Conservation (phyloP, 2,888 invertebrate species). For the Leucozona laternaria region DNA sequence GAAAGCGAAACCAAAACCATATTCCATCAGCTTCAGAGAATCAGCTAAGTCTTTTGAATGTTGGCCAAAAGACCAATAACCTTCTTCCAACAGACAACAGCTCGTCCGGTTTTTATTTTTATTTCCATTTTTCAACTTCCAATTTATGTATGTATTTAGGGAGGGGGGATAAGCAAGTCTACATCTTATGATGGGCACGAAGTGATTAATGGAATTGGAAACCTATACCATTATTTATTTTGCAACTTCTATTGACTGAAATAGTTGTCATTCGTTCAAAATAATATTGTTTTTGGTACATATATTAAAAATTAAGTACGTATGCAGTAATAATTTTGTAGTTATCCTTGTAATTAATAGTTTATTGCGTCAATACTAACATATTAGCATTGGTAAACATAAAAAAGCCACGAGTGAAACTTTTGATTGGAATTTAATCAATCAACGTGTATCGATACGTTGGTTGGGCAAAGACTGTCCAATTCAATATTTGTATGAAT, state of each 20-base stretch:
- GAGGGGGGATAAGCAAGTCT: background rate
- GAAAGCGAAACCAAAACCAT: constrained; percentile 68
- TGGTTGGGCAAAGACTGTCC: background rate
- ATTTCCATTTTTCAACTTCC: background rate
- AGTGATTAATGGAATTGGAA: constrained; percentile 22
- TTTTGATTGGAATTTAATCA: constrained; percentile 14
- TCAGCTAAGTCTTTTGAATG: constrained; percentile 50
- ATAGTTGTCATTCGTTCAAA: constrained; percentile 55
- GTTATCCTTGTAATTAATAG: constrained; percentile 72
- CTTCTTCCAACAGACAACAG: constrained; percentile 49
- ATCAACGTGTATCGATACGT: constrained; percentile 1
- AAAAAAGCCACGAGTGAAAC: background rate
- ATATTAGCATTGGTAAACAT: constrained; percentile 38
- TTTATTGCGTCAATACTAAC: constrained; percentile 51
- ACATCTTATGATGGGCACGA: background rate
- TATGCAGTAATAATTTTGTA: constrained; percentile 18
- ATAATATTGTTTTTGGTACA: constrained; percentile 13
- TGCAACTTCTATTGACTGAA: constrained; percentile 51
- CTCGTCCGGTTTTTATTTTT: constrained; percentile 48
- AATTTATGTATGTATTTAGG: background rate
- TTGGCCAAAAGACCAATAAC: constrained; percentile 74
- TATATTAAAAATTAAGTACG: constrained; percentile 44
- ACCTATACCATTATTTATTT: constrained; percentile 44
- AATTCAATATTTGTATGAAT: background rate
- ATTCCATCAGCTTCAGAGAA: constrained; percentile 31